Evolutionary conservation across 92 coral and sea anemone species (phyloP), one percentile per base, ranked within the genome.

Genomic region (Epizoanthus rinbou): DNA sequence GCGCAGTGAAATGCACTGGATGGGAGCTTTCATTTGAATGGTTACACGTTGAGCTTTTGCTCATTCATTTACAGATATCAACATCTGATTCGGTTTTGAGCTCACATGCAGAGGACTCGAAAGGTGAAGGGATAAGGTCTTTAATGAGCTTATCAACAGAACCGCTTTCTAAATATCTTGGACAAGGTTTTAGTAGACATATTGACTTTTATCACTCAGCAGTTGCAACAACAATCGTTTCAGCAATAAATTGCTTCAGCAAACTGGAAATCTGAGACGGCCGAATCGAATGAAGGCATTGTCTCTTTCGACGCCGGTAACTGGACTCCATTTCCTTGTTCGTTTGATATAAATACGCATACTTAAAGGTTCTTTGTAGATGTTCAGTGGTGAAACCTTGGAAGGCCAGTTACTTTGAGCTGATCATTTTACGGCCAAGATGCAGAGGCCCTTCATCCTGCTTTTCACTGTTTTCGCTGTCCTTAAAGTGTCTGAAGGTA

Each of bases 291-390:
- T 50, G 7, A 6, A 50, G 11, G 31, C 31, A 28, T 28, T 28
- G 1, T 0, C 1, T 28, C 8, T 19, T 28, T 15, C 50, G 28
- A 6, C 35, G 2, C 39, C 14, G 5, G 73, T 33, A 33, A 33
- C 73, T 6, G 39, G 35, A 23, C 39, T 33, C 45, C 31, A 67
- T 50, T 67, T 67, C 73, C 50, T n/a, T 67, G 73, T 67, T 67
- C 43, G 31, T 5, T 67, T 43, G 73, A 8, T 67, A 67, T 67
- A 67, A 67, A 67, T 13, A 28, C 41, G 14, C 35, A 1, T 28
- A 28, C 10, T 28, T 28, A 28, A 28, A 28, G 6, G 6, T 6
- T 3, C 6, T 33, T 1, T 67, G 50, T 28, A 10, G 3, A 6
- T 45, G 39, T 16, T 33, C 19, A 35, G 73, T 41, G 8, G 73